Base-by-base conservation (phyloP, 2,113 vertebrate genomes). In the Dipodomys ordii region DNA sequence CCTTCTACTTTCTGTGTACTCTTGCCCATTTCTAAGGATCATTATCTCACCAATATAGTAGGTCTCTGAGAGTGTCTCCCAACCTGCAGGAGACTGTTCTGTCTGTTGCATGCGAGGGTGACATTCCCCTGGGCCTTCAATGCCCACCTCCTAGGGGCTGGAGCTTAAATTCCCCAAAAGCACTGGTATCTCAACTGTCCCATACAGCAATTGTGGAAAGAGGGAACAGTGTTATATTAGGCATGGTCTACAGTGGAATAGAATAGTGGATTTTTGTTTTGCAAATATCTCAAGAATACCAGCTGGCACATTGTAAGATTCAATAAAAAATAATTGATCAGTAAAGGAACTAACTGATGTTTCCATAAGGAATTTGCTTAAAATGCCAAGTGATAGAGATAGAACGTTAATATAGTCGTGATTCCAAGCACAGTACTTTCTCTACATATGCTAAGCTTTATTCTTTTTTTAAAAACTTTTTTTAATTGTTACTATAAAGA, bases 251-350 rank as follows among this genome's bases (percentile, higher is more conserved):
- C 15, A 71, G n/a, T 80, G n/a, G 44, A 83, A 60, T 68, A 15
- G 81, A 71, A 88, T 46, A 12, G 6, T 9, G 7, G 30, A 6
- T 94, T 80, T 32, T 89, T 2, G 28, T 60, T 8, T 71, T 28
- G 22, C 5, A 2, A 82, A 7, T 90, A 60, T 60, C 28, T 57
- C 68, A 72, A 90, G 71, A 79, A 94, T 23, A 80, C 35, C 6
- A 60, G 9, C 35, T 77, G 18, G 9, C 6, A 39, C 23, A 78
- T 46, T 95, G 64, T 30, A 89, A 44, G 35, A 7, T 22, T 91
- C 25, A 94, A 60, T 88, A 84, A 88, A 73, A 9, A 49, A 49
- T 74, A 82, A 88, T 9, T 77, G 60, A 82, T 80, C 30, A 68
- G 49, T 85, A 85, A 68, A 71, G 15, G 18, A 49, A 84, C 44